Evolutionary conservation across 1,140 invertebrate genomes (phyloP), one percentile per base, ranked within the genome.

Genomic region (Cherax destructor): DNA sequence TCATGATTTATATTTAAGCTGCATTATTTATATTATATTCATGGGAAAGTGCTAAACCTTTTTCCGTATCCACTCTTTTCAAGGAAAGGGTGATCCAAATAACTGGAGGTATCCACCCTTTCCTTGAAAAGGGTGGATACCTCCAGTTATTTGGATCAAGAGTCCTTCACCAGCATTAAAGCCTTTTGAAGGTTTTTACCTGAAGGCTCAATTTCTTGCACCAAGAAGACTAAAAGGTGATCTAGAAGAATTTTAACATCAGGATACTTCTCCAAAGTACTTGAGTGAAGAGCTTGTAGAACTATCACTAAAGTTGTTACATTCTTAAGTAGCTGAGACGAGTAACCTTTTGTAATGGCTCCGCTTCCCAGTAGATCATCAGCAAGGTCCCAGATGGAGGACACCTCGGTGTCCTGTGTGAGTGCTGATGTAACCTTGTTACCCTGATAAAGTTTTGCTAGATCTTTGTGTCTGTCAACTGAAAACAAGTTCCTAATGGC

Each of bases 401-500:
- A 91, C 11, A 84, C 59, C 18, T 85, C 83, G 13, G 83, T 83
- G 10, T 77, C 61, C 18, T 50, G 10, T 9, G 74, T 24, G 11
- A 91, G 83, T 49, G 89, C 83, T n/a, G 83, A 91, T 50, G 74
- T 18, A 11, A 91, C 89, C 52, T 85, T 85, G 59, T 85, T 91
- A 41, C 47, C 77, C 24, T 65, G 52, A 24, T 41, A 49, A 50
- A 91, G 79, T 24, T 74, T 85, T 52, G 83, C 81, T 47, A 91
- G 21, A 11, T 59, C 56, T 52, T 69, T 56, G 18, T 91, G 76
- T 52, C 83, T 84, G 3, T 18, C 11, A 18, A 65, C 21, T 24
- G 72, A 30, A 74, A 84, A 84, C 50, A 91, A 18, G 41, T 85
- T 91, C 10, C 49, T 77, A 5, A 79, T 49, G 18, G 83, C 56